Evolutionary conservation across 2,888 invertebrate species (phyloP), one percentile per base, ranked within the genome.

Genomic region (Chironomus riparius): DNA sequence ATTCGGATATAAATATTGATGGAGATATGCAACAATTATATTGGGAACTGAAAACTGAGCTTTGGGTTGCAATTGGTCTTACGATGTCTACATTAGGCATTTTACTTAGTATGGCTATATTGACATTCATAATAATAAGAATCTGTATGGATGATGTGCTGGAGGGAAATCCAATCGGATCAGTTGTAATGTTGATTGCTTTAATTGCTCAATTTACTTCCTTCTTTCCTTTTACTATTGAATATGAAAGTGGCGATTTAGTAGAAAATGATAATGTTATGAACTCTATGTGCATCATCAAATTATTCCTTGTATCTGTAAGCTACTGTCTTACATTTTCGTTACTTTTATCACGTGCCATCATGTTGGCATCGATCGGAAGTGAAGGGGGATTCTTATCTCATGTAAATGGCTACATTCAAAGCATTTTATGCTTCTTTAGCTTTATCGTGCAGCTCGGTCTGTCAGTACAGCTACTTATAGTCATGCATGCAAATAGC

Each of bases 401-500:
- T 4, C 91, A 91, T 79, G 87, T 91, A 7, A 89, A 90, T 78
- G 91, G 91, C 3, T 88, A 90, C 61, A 86, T 91, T 6, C 91
- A 91, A 80, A 85, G 88, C 0, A 85, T 89, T 15, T 86, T 91
- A 79, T 86, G 87, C 76, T 84, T 89, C 68, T 90, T 90, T 80
- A 88, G 90, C 80, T 86, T 87, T 48, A 85, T 87, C 0, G 89
- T 90, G 0, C 89, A 90, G 81, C 82, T 86, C 71, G 87, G 87
- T 78, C 79, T 87, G 85, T 84, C 85, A 82, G 79, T 87, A 22
- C 85, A 86, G 80, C 77, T 87, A 78, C 77, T 83, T 77, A 80
- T 85, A 77, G 82, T 83, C 2, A 84, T 84, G 83, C 82, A 84
- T 65, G 83, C 84, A 21, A 83, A 85, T 76, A 85, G 86, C 48